Evolutionary conservation across 2,797 vertebrate species (phyloP).

Genomic region (Trichosurus vulpecula): DNA sequence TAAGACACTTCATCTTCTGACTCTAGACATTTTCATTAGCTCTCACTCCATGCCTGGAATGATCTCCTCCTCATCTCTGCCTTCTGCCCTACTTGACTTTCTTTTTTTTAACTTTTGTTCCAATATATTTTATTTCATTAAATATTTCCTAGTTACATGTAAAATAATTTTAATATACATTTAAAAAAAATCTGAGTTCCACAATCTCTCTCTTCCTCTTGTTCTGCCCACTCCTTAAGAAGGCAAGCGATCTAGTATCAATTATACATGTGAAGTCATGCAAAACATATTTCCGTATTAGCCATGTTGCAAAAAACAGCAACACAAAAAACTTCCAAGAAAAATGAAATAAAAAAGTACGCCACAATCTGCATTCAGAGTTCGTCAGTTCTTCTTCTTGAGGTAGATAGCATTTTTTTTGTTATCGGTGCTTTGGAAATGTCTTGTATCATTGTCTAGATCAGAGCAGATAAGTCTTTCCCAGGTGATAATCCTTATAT

Average conservation of each 20-base stretch:
- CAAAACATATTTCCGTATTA: neutral
- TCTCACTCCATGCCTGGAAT: neutral
- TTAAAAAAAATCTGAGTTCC: neutral
- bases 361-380: neutral
- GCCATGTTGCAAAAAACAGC: neutral
- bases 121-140: neutral
- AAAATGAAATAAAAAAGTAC: neutral
- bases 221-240: neutral
- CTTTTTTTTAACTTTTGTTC: neutral
- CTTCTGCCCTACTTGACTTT: neutral
- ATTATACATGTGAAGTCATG: neutral
- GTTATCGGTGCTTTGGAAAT: neutral
- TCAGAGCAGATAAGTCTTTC: neutral
- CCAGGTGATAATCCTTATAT: neutral
- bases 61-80: neutral
- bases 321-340: neutral
- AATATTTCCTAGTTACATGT: neutral
- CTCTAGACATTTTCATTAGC: neutral
- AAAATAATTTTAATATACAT: neutral
- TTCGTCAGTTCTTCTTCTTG: neutral
- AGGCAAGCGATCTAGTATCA: neutral
- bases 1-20: neutral
- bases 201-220: neutral
- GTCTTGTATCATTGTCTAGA: neutral
- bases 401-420: neutral